Base-by-base conservation (phyloP, 2,113 vertebrate genomes). In the Eidolon helvum region DNA sequence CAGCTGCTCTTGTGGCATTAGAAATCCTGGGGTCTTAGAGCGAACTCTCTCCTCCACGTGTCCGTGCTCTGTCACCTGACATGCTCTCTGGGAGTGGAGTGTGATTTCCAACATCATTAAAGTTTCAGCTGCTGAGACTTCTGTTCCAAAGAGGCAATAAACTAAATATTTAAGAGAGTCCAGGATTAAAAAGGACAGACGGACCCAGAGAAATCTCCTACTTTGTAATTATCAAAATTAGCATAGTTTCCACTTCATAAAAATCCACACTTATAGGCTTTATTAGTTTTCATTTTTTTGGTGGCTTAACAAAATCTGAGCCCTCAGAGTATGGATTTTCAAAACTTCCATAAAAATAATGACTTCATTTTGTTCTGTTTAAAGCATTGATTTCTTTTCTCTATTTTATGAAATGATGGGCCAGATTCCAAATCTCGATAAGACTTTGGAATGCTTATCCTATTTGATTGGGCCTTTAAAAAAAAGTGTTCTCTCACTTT, bases 161-260 rank as follows among this genome's bases (percentile, higher is more conserved):
- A 86, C 96, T 98, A 97, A 98, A 98, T 98, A 98, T 98, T 98
- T 97, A 93, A 98, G 94, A 97, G 83, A 72, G 28, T 21, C 7
- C 59, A 43, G n/a, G 85, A 97, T 97, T 97, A 95, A 97, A 98
- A 98, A 96, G 75, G 88, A 87, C 12, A 94, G 96, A 98, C 43
- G 65, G 94, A 97, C 18, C 38, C 59, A 93, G 83, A 83, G 88
- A 94, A 86, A 24, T 63, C 61, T 90, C 89, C 79, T 97, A 90
- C 0, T 50, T 98, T 45, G 91, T 93, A 96, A 97, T 97, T 92
- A 97, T 92, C 96, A 95, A 95, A 97, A 97, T 87, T 48, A 93
- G 71, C 45, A 61, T 61, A 94, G 57, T 95, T 97, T 95, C 48
- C 93, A 94, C 86, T 96, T 78, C 79, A 68, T 96, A 94, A 97